phyloP scores from a whole-genome alignment of 2,797 vertebrate genomes.

The Mallotus villosus region DNA sequence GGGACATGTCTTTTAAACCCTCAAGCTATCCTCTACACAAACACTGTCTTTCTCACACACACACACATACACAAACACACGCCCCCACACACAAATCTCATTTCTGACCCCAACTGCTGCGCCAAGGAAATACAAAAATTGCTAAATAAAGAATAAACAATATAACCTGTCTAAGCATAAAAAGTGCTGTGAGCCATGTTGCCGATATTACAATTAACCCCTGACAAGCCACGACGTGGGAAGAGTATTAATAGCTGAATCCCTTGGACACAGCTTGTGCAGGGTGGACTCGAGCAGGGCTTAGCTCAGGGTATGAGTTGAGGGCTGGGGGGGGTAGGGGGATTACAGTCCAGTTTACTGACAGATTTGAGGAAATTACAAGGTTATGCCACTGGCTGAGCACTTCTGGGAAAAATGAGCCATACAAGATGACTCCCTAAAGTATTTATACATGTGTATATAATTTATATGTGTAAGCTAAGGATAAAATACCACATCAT shows the following conservation, averaged over 20 bases:
- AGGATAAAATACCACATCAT: background rate
- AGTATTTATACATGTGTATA: background rate
- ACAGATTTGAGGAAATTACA: slow-evolving; percentile 17
- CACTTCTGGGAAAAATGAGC: background rate
- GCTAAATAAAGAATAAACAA: background rate
- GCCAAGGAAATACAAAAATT: background rate
- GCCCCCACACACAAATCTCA: background rate
- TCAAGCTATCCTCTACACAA: background rate
- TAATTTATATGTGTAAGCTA: background rate
- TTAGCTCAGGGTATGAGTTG: background rate
- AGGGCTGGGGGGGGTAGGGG: background rate
- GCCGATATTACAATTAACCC: background rate
- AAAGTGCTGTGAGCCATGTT: background rate
- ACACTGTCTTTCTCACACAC: background rate
- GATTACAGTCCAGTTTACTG: slow-evolving; percentile 1
- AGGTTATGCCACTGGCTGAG: background rate
- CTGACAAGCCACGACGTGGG: background rate
- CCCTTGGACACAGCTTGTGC: background rate
- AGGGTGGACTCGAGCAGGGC: background rate
- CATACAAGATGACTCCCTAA: background rate
- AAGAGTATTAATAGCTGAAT: background rate
- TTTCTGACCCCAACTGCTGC: background rate
- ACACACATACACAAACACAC: background rate
- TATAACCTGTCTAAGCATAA: background rate
- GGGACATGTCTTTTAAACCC: background rate